These are phyloP conservation scores for Hoplias malabaricus DNA, from an alignment of 2,113 vertebrate genomes.

Conservation along the genomic window DNA sequence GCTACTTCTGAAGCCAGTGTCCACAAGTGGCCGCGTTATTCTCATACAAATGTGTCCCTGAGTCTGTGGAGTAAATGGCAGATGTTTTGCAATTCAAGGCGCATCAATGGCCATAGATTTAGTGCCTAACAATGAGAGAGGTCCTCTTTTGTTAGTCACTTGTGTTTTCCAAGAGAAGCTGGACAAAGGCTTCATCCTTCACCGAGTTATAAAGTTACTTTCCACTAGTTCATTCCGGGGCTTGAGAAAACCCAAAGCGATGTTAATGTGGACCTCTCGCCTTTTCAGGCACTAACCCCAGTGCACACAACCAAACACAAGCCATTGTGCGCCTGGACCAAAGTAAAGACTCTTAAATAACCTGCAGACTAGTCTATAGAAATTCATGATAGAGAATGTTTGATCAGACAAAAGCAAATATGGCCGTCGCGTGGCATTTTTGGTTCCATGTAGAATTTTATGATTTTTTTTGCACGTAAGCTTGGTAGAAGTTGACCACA, in stretches of 20 bases:
- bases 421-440: conserved; percentile 70
- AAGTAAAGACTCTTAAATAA: conserved; percentile 79
- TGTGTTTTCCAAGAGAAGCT: conserved; percentile 71
- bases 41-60: conserved; percentile 72
- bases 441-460: conserved; percentile 51
- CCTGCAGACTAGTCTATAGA: conserved; percentile 76
- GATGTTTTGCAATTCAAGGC: conserved; percentile 83
- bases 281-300: conserved; percentile 75
- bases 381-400: conserved; percentile 79
- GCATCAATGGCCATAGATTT: conserved; percentile 73
- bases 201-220: conserved; percentile 85
- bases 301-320: conserved; percentile 71
- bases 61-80: conserved; percentile 75
- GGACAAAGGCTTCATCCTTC: conserved; percentile 78
- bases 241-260: conserved; percentile 79
- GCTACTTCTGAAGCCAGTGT: conserved; percentile 60
- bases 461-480: conserved; percentile 5
- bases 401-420: conserved; percentile 67
- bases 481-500: background rate
- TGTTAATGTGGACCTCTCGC: conserved; percentile 78
- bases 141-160: conserved; percentile 70
- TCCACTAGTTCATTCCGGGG: conserved; percentile 79
- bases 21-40: conserved; percentile 60
- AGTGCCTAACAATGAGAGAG: conserved; percentile 71
- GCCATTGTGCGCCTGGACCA: conserved; percentile 69